Evolutionary conservation across 2,888 invertebrate genomes (phyloP), one percentile per base, ranked within the genome.

Genomic region (Liodrosophila aerea): DNA sequence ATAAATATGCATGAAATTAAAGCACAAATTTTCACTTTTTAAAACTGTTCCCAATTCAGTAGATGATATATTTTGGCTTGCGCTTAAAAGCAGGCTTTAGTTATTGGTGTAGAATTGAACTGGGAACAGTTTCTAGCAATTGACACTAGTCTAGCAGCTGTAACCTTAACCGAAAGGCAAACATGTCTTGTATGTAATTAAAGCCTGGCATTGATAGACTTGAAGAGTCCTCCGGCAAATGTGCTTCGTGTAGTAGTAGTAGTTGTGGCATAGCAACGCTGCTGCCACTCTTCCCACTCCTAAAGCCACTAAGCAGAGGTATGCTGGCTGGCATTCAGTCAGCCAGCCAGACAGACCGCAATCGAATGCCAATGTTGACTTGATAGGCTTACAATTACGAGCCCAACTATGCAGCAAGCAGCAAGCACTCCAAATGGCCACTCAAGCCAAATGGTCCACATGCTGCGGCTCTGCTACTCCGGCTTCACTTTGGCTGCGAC

Each of bases 341-440:
- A 15, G 29, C 3, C 22, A 41, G 11, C 29, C 30, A 4, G 8
- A 45, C 18, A n/a, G 9, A 43, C 29, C 13, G 15, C 41, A 39
- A 11, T 39, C 39, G 39, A 4, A 39, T 34, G 7, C 51, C 22
- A 53, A 44, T 70, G 53, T 15, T 62, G 40, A 52, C 41, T 27
- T 50, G 62, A 61, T 66, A 57, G 56, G 56, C 71, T 58, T 54
- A 54, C 67, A 66, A 70, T 69, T 61, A 70, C 22, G 22, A 22
- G 22, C 5, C 22, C 22, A 22, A 22, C 22, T 4, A 22, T 22
- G 22, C 22, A 22, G 22, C 22, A 22, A 22, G 22, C 22, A 22
- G 22, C 31, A n/a, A n/a, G 9, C 12, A 13, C 27, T 46, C 36
- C 44, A 49, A 63, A 47, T 47, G 31, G 60, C 29, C 60, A 52